Percentiles rank a stretch among this genome's conserved stretches.
Evolutionary conservation across 2,888 invertebrate species (phyloP).

Genomic region (Mimas tiliae): DNA sequence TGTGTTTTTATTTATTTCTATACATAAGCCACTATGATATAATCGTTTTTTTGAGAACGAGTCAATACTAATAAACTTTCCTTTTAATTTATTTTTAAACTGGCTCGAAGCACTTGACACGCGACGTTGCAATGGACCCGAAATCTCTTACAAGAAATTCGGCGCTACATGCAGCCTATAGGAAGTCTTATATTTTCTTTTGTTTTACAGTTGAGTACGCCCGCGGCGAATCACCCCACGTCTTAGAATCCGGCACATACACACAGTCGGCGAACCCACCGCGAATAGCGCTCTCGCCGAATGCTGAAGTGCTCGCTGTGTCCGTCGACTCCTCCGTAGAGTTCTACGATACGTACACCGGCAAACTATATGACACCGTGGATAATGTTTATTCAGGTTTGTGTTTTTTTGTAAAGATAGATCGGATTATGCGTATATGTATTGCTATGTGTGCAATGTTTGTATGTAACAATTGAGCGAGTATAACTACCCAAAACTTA

Average conservation of each 20-base stretch:
- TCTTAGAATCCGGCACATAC: slow-evolving; percentile 87
- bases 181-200: background rate
- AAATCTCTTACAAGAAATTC: too few species aligned
- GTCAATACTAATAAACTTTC: too few species aligned
- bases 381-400: slow-evolving; percentile 87
- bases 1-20: too few species aligned
- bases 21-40: too few species aligned
- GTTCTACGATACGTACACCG: slow-evolving; percentile 89
- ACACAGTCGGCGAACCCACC: slow-evolving; percentile 83
- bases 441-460: too few species aligned
- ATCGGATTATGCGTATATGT: background rate
- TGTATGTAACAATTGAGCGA: too few species aligned
- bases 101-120: too few species aligned
- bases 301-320: slow-evolving; percentile 91
- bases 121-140: too few species aligned
- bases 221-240: slow-evolving; percentile 91
- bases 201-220: slow-evolving; percentile 88
- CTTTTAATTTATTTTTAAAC: too few species aligned
- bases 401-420: slow-evolving; percentile 26
- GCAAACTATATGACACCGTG: slow-evolving; percentile 87
- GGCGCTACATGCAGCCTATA: too few species aligned
- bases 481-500: too few species aligned
- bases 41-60: too few species aligned
- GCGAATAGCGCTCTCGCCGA: slow-evolving; percentile 90
- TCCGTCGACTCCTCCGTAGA: slow-evolving; percentile 86